phyloP scores from a whole-genome alignment of 2,888 invertebrate genomes.

The Drosophila atroscutellata region DNA sequence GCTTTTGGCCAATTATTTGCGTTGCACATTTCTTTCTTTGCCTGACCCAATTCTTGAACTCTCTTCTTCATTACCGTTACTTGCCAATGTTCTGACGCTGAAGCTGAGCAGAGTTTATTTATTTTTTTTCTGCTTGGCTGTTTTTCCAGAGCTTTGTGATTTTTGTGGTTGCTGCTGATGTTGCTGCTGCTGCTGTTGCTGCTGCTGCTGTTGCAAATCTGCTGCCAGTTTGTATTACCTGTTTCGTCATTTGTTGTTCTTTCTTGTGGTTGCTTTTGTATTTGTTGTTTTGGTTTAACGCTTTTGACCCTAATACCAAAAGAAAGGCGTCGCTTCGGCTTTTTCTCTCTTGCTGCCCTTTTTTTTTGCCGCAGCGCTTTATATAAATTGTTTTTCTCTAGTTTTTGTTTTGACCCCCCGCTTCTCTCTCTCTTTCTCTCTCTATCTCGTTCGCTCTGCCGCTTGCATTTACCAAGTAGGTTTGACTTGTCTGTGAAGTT shows the following conservation, averaged over 20 bases:
- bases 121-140: slow-evolving; percentile 23
- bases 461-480: slow-evolving; percentile 1
- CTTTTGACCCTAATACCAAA: slow-evolving; percentile 77
- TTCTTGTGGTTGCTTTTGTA: slow-evolving; percentile 28
- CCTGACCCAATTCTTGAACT: slow-evolving; percentile 72
- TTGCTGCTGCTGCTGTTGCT: slow-evolving; percentile 54
- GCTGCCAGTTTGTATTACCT: slow-evolving; percentile 62
- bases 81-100: slow-evolving; percentile 39
- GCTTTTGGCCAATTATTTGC: slow-evolving; percentile 52
- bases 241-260: slow-evolving; percentile 39
- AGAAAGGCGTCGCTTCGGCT: slow-evolving; percentile 74
- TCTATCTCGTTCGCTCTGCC: neutral
- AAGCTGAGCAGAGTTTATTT: slow-evolving; percentile 6
- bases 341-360: slow-evolving; percentile 19
- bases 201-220: slow-evolving; percentile 68
- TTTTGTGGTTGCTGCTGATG: slow-evolving; percentile 71
- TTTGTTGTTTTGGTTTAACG: slow-evolving; percentile 69
- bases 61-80: slow-evolving; percentile 54
- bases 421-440: neutral
- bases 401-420: neutral
- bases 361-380: slow-evolving; percentile 32
- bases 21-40: slow-evolving; percentile 38
- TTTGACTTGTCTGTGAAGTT: slow-evolving; percentile 43
- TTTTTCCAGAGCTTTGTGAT: slow-evolving; percentile 52
- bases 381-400: slow-evolving; percentile 40